Base-by-base conservation (phyloP, 2,797 vertebrate species). In the Melanotaenia pygmaea region DNA sequence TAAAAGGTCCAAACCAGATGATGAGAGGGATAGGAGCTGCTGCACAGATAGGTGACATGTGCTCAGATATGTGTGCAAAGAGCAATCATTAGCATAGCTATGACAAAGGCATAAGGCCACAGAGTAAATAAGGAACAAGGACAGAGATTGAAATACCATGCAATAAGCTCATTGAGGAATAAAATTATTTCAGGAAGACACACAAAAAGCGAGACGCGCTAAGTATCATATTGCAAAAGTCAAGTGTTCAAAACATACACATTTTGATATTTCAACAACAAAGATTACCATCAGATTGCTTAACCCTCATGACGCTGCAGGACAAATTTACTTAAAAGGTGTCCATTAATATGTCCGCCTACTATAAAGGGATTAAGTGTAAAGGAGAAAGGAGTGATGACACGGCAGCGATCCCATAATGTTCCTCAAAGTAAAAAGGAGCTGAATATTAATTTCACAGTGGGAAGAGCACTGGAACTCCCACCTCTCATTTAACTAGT, bases 11-110 rank as follows among this genome's bases (percentile, higher is more conserved):
- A 71, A 70, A 78, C 74, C 77, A 75, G 80, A 81, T 77, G 81
- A 85, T 86, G 84, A 84, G 78, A 81, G 68, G 66, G 75, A 86
- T 86, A 77, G 70, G 81, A 82, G 83, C 61, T 71, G 86, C 88
- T 80, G 58, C 66, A 76, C 60, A 76, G 77, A 81, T 57, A 76
- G 64, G 71, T 82, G 73, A 70, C 12, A 3, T 60, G 64, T 47
- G 40, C 63, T 68, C 16, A 70, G 45, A 62, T 74, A 32, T 70
- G 74, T 60, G 67, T 50, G 14, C 66, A 56, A 51, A 77, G 67
- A 81, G 65, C n/a, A 20, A 74, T 69, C 61, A 71, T 79, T 72
- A 65, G 34, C 64, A 64, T 8, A 50, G 71, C 58, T 24, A 5
- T 22, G 67, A 62, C 10, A 16, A 60, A 68, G 58, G 22, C 16